Percentiles rank a stretch among this genome's conserved stretches.
Evolutionary conservation across 2,888 invertebrate species (phyloP).

Genomic region (Fragum whitleyi): DNA sequence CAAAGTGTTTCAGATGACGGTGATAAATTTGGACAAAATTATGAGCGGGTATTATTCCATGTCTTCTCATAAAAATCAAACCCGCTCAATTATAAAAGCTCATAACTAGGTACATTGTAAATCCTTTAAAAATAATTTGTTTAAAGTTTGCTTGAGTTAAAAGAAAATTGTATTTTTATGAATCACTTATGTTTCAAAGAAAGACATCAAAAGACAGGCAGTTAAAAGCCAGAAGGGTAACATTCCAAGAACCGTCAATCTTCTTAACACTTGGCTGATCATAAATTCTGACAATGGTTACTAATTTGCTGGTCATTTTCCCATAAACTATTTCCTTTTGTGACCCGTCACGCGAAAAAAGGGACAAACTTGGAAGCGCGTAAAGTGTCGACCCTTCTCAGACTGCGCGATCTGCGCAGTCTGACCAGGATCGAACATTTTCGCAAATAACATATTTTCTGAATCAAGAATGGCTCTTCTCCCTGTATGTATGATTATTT

Average conservation of each 20-base stretch:
- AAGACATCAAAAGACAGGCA: background rate
- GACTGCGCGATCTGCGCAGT: too few relatives aligned
- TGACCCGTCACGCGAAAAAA: too few relatives aligned
- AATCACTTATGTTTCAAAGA: background rate
- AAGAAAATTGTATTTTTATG: background rate
- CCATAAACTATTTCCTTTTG: constrained; percentile 55
- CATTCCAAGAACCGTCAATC: constrained; percentile 1
- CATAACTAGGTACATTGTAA: background rate
- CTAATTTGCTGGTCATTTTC: constrained; percentile 59
- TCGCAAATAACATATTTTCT: too few relatives aligned
- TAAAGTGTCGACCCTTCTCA: too few relatives aligned
- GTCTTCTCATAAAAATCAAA: background rate
- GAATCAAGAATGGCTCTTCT: too few relatives aligned
- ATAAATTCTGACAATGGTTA: constrained; percentile 47
- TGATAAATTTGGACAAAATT: constrained; percentile 10
- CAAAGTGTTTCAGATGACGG: constrained; percentile 24
- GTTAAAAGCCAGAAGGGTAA: background rate
- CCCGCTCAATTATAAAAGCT: background rate
- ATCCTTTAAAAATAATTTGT: too few relatives aligned
- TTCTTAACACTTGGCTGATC: constrained; percentile 51
- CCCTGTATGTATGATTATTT: too few relatives aligned
- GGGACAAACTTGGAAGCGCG: too few relatives aligned
- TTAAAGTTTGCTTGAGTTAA: background rate
- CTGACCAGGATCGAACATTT: too few relatives aligned
- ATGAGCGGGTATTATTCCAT: background rate